phyloP scores from a whole-genome alignment of 2,113 vertebrate species.

The Leuciscus idus region DNA sequence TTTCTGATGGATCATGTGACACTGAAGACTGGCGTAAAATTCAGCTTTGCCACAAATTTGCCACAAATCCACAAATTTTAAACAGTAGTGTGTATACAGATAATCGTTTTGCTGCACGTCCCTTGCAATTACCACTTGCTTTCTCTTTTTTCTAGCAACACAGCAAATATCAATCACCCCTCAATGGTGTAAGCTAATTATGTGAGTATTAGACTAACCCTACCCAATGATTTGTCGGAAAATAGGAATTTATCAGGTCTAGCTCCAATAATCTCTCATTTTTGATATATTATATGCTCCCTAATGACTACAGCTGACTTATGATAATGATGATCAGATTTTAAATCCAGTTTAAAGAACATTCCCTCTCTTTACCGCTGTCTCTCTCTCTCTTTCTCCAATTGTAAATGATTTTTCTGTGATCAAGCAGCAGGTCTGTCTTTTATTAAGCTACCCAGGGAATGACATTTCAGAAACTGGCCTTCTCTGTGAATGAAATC shows the following conservation, averaged over 20 bases:
- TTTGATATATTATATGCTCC: slow-evolving; percentile 16
- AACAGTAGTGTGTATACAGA: background rate
- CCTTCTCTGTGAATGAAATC: slow-evolving; percentile 36
- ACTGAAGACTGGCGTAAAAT: background rate
- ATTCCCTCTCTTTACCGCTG: background rate
- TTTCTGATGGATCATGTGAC: background rate
- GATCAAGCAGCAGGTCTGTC: slow-evolving; percentile 11
- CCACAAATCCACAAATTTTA: background rate
- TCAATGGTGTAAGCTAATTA: slow-evolving; percentile 25
- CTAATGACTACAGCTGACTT: slow-evolving; percentile 24
- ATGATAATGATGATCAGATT: slow-evolving; percentile 4
- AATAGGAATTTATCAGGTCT: slow-evolving; percentile 25
- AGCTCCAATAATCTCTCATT: slow-evolving; percentile 6
- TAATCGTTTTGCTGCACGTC: background rate
- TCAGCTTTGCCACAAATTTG: background rate
- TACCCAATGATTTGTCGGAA: slow-evolving; percentile 19
- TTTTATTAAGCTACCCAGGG: slow-evolving; percentile 1
- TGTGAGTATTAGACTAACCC: slow-evolving; percentile 11
- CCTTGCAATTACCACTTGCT: background rate
- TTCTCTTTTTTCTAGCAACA: background rate
- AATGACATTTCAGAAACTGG: slow-evolving; percentile 18
- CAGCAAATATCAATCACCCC: slow-evolving; percentile 2
- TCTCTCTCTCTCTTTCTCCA: background rate
- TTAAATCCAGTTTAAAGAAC: slow-evolving; percentile 12
- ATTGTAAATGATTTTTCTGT: slow-evolving; percentile 3